These are phyloP conservation scores for Spodoptera litura DNA, from an alignment of 1,140 invertebrate genomes.

Conservation along the genomic window DNA sequence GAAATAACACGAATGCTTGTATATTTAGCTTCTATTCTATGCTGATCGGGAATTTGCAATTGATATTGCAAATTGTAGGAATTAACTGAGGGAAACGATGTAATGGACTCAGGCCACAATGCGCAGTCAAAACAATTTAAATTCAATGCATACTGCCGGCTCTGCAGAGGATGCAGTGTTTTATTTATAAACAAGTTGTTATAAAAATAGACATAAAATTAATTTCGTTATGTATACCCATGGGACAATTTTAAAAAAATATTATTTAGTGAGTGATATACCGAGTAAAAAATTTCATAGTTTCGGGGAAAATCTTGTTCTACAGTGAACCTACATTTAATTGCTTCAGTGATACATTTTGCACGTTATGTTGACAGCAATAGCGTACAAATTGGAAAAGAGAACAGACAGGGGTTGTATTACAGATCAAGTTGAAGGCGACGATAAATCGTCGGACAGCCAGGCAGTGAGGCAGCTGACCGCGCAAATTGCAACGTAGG, in stretches of 20 bases:
- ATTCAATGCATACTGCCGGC: conserved; percentile 12
- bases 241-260: background rate
- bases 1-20: conserved; percentile 25
- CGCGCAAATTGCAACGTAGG: conserved; percentile 49
- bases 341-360: no score
- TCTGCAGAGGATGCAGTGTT: background rate
- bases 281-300: no score
- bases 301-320: background rate
- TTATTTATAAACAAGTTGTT: background rate
- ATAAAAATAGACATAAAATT: background rate
- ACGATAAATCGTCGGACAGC: conserved; percentile 48
- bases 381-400: conserved; percentile 15
- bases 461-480: conserved; percentile 45
- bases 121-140: conserved; percentile 4
- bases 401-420: conserved; percentile 28
- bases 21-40: conserved; percentile 19
- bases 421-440: conserved; percentile 55
- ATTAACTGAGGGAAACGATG: conserved; percentile 19
- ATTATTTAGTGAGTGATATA: background rate
- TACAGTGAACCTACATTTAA: no score
- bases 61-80: conserved; percentile 25
- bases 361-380: background rate
- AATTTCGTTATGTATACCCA: no score
- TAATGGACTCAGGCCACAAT: conserved; percentile 10
- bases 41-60: conserved; percentile 30